Conservation (phyloP, 2,888 invertebrate species). For the Synanthedon andrenaeformis region DNA sequence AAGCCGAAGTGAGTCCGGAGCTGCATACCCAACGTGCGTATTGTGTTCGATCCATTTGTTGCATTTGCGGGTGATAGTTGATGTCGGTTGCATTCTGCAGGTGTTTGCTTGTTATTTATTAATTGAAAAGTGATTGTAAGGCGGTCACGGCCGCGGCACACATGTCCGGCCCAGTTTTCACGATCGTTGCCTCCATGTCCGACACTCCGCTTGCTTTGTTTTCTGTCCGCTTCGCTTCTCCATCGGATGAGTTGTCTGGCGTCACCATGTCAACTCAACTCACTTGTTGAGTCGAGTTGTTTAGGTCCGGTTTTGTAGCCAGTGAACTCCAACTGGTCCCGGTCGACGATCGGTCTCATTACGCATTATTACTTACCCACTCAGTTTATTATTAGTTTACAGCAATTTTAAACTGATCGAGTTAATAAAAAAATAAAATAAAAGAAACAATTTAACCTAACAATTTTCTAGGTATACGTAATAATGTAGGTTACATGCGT, state of each 20-base stretch:
- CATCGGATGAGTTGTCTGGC: constrained; percentile 3
- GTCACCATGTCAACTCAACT: constrained; percentile 15
- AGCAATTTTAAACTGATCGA: background rate
- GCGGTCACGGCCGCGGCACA: constrained; percentile 67
- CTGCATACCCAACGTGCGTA: constrained; percentile 33
- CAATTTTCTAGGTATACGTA: background rate
- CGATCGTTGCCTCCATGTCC: constrained; percentile 35
- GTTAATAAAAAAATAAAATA: background rate
- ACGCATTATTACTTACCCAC: background rate
- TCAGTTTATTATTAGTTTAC: background rate
- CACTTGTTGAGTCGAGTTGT: constrained; percentile 35
- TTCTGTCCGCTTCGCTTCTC: constrained; percentile 30
- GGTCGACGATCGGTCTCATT: background rate
- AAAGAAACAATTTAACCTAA: no score
- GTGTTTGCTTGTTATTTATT: constrained; percentile 61
- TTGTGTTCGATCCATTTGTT: constrained; percentile 24
- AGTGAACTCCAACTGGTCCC: background rate
- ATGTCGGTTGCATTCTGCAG: constrained; percentile 62
- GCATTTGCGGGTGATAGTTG: constrained; percentile 26
- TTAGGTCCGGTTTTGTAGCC: background rate
- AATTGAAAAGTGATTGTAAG: constrained; percentile 69
- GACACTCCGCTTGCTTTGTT: constrained; percentile 61
- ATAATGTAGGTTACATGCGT: background rate
- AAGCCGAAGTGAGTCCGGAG: constrained; percentile 34
- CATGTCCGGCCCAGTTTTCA: constrained; percentile 69